A percentile compares a stretch with the other conserved stretches of the same genome.
Conservation (phyloP, 2,113 vertebrate species). For the Elanus axillaris region DNA sequence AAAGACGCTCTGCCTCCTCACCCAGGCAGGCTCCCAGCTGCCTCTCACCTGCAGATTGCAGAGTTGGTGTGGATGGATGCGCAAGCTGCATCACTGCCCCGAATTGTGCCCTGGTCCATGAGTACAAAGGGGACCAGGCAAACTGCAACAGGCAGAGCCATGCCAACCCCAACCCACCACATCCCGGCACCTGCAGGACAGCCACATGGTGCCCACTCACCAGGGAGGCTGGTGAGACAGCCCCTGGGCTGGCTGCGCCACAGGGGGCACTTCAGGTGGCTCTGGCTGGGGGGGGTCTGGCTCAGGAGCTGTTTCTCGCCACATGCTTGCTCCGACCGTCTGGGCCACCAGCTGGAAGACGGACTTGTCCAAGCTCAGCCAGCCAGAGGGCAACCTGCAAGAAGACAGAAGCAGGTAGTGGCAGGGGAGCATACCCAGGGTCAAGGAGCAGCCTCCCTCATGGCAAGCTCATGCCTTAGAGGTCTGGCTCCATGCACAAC, state of each 20-base stretch:
- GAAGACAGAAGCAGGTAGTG: background rate
- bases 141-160: background rate
- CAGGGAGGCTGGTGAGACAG: slow-evolving; percentile 36
- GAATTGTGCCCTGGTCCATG: fast-evolving
- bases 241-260: background rate
- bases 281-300: background rate
- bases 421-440: fast-evolving
- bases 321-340: slow-evolving; percentile 79
- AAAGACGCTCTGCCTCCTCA: background rate
- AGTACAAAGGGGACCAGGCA: background rate
- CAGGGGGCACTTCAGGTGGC: background rate
- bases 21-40: background rate
- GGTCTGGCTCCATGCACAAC: background rate
- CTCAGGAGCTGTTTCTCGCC: slow-evolving; percentile 68
- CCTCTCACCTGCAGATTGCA: background rate
- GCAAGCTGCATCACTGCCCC: background rate
- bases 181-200: background rate
- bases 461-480: background rate
- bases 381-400: slow-evolving; percentile 87
- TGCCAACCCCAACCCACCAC: background rate
- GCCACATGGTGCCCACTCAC: slow-evolving; percentile 37
- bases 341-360: slow-evolving; percentile 87
- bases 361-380: slow-evolving; percentile 88
- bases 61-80: background rate
- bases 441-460: background rate